Evolutionary conservation across 64 coral and sea anemone genomes (phyloP).

Genomic region (Orbicella faveolata): DNA sequence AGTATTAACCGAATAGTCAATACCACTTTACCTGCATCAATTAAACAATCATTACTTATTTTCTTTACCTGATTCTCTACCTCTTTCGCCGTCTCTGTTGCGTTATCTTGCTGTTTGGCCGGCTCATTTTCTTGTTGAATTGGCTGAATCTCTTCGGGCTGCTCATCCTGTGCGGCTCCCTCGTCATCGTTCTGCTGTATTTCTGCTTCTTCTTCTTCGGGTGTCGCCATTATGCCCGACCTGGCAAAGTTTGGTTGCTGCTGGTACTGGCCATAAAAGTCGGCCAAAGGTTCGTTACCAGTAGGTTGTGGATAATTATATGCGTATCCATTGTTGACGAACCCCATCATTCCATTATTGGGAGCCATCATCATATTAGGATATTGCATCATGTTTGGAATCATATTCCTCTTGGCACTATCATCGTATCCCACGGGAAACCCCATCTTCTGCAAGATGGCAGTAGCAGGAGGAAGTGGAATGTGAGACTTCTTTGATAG

Average conservation of each 20-base stretch:
- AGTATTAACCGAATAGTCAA: too few relatives aligned
- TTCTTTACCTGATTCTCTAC: not conserved
- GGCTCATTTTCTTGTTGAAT: not conserved
- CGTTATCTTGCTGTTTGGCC: not conserved
- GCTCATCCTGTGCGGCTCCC: conserved; percentile 25
- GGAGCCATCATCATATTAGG: conserved; percentile 28
- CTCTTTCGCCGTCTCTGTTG: not conserved
- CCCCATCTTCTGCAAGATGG: conserved; percentile 78
- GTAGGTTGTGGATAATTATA: conserved; percentile 17
- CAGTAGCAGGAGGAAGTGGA: conserved; percentile 81
- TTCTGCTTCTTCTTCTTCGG: not conserved
- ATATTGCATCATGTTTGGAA: conserved; percentile 6
- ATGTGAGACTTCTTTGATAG: conserved; percentile 70
- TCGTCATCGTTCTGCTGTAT: not conserved
- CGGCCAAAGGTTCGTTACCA: conserved; percentile 13
- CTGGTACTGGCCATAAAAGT: conserved; percentile 33
- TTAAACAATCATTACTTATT: not conserved
- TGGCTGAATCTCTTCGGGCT: conserved; percentile 25
- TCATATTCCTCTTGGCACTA: conserved; percentile 25
- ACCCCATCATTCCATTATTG: conserved; percentile 19
- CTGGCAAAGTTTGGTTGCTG: conserved; percentile 22
- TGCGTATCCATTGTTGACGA: conserved; percentile 11
- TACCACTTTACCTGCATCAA: not conserved
- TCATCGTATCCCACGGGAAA: conserved; percentile 69
- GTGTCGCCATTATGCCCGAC: conserved; percentile 1